A percentile compares a stretch with the other conserved stretches of the same genome.
phyloP scores from a whole-genome alignment of 2,888 invertebrate genomes.

The Holacanthella duospinosa region DNA sequence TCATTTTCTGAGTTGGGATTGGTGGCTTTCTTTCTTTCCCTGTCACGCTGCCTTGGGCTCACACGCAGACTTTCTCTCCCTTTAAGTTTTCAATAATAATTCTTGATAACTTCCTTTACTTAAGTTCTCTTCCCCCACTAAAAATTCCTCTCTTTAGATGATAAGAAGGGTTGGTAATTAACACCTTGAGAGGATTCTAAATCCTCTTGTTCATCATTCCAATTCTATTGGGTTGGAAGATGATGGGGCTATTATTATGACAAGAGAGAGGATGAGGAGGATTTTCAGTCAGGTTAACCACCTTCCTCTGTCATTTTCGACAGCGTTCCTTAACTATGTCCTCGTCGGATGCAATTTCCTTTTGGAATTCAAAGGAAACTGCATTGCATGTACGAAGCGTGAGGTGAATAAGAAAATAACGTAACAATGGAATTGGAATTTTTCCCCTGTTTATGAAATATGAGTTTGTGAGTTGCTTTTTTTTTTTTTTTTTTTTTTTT shows the following conservation, averaged over 20 bases:
- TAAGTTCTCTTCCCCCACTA: no score
- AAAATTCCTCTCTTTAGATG: no score
- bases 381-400: background rate
- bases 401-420: background rate
- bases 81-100: background rate
- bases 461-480: background rate
- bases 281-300: no score
- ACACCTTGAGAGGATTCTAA: background rate
- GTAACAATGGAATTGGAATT: background rate
- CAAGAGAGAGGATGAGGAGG: no score
- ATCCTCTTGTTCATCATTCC: background rate
- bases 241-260: no score
- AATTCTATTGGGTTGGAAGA: no score
- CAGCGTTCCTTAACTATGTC: background rate
- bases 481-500: background rate
- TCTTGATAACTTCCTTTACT: background rate
- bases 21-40: conserved; percentile 2
- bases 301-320: background rate
- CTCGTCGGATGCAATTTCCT: background rate
- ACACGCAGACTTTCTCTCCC: conserved; percentile 4
- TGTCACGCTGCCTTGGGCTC: background rate
- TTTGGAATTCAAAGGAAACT: background rate
- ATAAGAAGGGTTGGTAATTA: background rate
- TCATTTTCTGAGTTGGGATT: no score
- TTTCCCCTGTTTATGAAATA: conserved; percentile 2